A percentile compares a stretch with the other conserved stretches of the same genome.
These are phyloP conservation scores for Lepus americanus DNA, from an alignment of 2,113 vertebrate genomes.

Conservation along the genomic window DNA sequence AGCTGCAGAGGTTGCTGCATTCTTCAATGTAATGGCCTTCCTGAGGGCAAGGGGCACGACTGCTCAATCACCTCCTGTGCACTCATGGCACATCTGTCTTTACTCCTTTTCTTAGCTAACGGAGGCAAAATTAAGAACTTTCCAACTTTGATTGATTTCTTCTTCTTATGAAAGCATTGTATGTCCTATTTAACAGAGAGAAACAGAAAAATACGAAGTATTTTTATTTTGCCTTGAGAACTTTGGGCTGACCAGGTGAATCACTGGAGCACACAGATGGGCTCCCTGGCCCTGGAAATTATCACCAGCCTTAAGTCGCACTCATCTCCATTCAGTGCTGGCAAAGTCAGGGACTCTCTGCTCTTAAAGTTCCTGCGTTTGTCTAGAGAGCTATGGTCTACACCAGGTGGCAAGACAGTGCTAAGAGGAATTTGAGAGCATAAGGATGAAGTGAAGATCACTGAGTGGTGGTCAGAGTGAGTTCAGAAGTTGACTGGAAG, in stretches of 20 bases:
- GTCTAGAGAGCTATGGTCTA: background rate
- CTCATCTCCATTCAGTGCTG: background rate
- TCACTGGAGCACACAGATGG: background rate
- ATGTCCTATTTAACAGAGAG: background rate
- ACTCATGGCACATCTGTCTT: constrained; percentile 63
- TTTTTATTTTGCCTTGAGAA: constrained; percentile 21
- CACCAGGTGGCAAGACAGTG: background rate
- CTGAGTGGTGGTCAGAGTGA: background rate
- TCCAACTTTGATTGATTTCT: constrained; percentile 35
- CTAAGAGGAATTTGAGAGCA: background rate
- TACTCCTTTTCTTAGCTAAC: constrained; percentile 51
- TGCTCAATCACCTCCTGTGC: constrained; percentile 50
- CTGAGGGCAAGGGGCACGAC: background rate
- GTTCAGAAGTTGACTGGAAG: background rate
- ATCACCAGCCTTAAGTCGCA: background rate
- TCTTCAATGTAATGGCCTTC: constrained; percentile 71
- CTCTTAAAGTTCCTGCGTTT: background rate
- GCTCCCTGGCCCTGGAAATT: background rate
- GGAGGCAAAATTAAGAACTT: constrained; percentile 59
- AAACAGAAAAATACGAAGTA: background rate
- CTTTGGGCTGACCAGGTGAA: background rate
- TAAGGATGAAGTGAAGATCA: background rate
- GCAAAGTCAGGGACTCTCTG: background rate
- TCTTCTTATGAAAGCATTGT: constrained; percentile 51
- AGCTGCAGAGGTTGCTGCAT: constrained; percentile 3